Base-by-base conservation (phyloP, 1,140 invertebrate genomes). In the Dreissena rostriformis region DNA sequence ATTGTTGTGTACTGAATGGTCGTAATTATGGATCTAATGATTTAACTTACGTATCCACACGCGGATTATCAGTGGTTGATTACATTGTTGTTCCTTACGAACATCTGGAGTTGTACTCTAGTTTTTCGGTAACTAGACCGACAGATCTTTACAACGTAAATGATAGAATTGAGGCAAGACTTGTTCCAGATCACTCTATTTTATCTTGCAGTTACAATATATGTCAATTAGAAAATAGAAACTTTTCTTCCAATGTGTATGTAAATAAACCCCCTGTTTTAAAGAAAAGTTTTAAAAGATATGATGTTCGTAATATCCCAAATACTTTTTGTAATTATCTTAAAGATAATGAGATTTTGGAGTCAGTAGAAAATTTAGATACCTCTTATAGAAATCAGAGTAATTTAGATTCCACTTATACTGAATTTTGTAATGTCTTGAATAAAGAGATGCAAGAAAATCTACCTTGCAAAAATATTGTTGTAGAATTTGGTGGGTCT, bases 11-110 rank as follows among this genome's bases (percentile, higher is more conserved):
- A 22, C 24, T 68, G 15, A 68, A 68, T 22, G 66, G 66, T 4
- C 24, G 66, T 28, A 68, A 68, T 29, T 68, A 5, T 26, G 29
- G 0, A 19, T 15, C 15, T 2, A 68, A 68, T 68, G 66, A 68
- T 68, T 68, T 22, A 11, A 68, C 66, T 17, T 68, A 1, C 24
- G 24, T 68, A 17, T 68, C 66, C 14, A 68, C 66, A 17, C 15
- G 24, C 6, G 66, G 66, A 26, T 28, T 22, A 26, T 68, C 66
- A 22, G 66, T 68, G 14, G 66, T 68, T 28, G 66, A 68, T 26
- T 68, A 68, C 24, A 68, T 68, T n/a, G 29, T 68, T n/a, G 24
- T 68, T 17, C n/a, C 66, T n/a, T 68, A 68, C 24, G 66, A 68
- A 68, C 17, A 68, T n/a, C 66, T 68, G 4, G 66, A 68, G 15